phyloP scores from a whole-genome alignment of 1,140 invertebrate species.

The Aphaenogaster floridana region DNA sequence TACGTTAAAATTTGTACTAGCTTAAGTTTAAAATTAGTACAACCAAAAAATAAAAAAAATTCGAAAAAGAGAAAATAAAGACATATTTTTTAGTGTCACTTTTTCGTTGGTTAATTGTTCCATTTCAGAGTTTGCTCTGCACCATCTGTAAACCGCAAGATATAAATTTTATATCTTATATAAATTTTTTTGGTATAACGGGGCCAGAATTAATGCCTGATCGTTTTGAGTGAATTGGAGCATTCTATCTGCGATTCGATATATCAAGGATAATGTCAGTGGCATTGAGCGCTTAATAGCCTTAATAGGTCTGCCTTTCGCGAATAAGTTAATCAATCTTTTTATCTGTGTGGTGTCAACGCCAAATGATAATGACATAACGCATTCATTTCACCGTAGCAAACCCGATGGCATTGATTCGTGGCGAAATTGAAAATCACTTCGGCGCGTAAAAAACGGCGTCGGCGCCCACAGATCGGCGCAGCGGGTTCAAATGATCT shows the following conservation, averaged over 20 bases:
- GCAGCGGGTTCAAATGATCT: constrained; percentile 63
- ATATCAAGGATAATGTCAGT: constrained; percentile 67
- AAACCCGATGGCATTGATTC: constrained; percentile 63
- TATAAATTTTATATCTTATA: neutral
- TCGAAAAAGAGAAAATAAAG: neutral
- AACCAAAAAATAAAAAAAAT: neutral
- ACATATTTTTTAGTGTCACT: neutral
- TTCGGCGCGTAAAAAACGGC: constrained; percentile 6
- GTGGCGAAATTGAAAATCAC: constrained; percentile 64
- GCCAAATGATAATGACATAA: constrained; percentile 26
- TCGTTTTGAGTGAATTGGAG: constrained; percentile 56
- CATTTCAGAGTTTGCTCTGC: neutral
- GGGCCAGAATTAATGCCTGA: constrained; percentile 8
- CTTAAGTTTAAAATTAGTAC: neutral
- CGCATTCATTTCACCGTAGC: constrained; percentile 16
- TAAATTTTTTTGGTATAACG: neutral
- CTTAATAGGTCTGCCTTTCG: constrained; percentile 9
- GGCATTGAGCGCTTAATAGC: constrained; percentile 41
- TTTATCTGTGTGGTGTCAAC: constrained; percentile 35
- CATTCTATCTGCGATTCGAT: constrained; percentile 52
- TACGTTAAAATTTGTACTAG: neutral
- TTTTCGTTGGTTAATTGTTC: neutral
- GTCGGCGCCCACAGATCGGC: constrained; percentile 28
- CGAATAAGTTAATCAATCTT: constrained; percentile 63
- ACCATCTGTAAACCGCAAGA: neutral